These are phyloP conservation scores for Anneissia japonica DNA, from an alignment of 35 echinoderm and acorn worm genomes.

Conservation along the genomic window DNA sequence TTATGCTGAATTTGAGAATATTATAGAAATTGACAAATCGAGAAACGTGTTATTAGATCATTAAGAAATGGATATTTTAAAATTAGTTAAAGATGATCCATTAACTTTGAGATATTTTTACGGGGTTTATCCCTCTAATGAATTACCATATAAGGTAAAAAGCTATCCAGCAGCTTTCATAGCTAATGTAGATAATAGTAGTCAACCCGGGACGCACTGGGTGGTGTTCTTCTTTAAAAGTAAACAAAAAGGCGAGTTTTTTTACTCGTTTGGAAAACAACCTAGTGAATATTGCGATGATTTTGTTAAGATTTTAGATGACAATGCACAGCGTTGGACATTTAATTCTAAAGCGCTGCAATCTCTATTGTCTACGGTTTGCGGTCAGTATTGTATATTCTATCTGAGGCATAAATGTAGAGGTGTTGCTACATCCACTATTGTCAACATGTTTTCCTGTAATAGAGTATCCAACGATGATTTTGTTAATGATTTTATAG, in stretches of 20 bases:
- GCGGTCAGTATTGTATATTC: too few species aligned
- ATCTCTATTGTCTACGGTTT: too few species aligned
- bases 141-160: not conserved
- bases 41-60: conserved; percentile 43
- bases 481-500: too few species aligned
- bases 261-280: conserved; percentile 22
- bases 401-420: too few species aligned
- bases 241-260: not conserved
- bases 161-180: not conserved
- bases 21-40: conserved; percentile 41
- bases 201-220: conserved; percentile 23
- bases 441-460: too few species aligned
- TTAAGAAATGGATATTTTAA: not conserved
- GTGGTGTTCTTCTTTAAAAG: conserved; percentile 22
- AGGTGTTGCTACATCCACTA: too few species aligned
- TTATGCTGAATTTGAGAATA: conserved; percentile 26
- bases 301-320: conserved; percentile 4
- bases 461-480: too few species aligned
- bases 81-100: not conserved
- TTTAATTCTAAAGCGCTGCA: too few species aligned
- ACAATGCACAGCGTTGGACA: too few species aligned
- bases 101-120: not conserved
- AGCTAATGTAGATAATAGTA: conserved; percentile 14
- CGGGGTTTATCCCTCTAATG: conserved; percentile 35
- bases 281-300: not conserved